Evolutionary conservation across 2,113 vertebrate genomes (phyloP), one percentile per base, ranked within the genome.

Genomic region (Phainopepla nitens): DNA sequence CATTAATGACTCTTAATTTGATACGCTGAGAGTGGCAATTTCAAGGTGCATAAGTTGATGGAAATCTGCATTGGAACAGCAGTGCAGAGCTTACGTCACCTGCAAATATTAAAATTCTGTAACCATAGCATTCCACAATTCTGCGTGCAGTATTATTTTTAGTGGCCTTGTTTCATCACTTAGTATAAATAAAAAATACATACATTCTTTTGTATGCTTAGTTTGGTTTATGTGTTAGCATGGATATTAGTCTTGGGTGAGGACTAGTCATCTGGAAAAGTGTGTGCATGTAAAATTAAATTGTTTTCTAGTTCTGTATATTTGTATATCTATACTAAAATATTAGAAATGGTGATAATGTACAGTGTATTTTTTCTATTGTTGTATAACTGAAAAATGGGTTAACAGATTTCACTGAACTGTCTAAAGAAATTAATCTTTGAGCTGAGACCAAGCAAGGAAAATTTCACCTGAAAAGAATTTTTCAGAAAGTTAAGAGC

Each of bases 341-440:
- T 68, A 83, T 60, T 87, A 75, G 82, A 87, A 96, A 87, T 60
- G 0, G 39, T 91, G n/a, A 89, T 89, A 78, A 88, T 89, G 56
- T 95, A 41, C 33, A 82, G 57, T 70, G 65, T 87, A 69, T 84
- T 86, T 91, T 95, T 84, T 82, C 58, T 88, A 29, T 80, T 62
- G 24, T 85, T 89, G 42, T 87, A 35, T 85, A 95, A 78, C 80
- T 88, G 71, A 83, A 96, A 94, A 96, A 95, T 78, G 96, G 68
- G 91, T 87, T 93, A 91, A 88, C 45, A 57, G 57, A 79, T 96
- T 97, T 97, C 62, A 10, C 86, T 95, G 44, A 88, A 83, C 88
- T 96, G 87, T 96, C 95, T 93, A 93, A 95, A 96, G 81, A 94
- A 96, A 96, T 93, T 91, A 14, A n/a, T 96, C 81, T 96, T 93